Conservation (phyloP, 2,113 vertebrate genomes). For the Gymnorhina tibicen region DNA sequence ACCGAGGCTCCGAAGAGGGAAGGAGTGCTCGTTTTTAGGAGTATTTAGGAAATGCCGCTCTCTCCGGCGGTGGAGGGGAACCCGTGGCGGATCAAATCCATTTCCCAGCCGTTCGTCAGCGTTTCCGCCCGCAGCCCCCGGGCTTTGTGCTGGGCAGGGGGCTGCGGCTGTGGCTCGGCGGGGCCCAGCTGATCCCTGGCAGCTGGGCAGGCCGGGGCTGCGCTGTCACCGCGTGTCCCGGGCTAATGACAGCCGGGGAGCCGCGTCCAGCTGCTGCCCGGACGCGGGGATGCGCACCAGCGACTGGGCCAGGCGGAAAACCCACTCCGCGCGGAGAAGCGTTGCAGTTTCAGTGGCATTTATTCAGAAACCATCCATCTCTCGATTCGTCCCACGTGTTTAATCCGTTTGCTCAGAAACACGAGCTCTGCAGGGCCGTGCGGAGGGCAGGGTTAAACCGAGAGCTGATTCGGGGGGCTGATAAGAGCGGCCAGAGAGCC, state of each 20-base stretch:
- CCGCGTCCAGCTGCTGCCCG: background rate
- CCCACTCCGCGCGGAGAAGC: rapidly evolving
- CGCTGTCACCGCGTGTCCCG: rapidly evolving
- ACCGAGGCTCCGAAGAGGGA: background rate
- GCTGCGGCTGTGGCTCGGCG: background rate
- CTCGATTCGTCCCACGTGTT: rapidly evolving
- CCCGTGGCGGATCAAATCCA: rapidly evolving
- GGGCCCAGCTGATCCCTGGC: background rate
- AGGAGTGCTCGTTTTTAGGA: background rate
- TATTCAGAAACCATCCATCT: rapidly evolving
- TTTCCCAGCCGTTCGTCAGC: rapidly evolving
- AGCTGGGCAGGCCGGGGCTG: background rate
- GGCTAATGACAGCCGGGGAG: background rate
- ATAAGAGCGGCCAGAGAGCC: background rate
- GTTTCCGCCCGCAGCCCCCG: background rate
- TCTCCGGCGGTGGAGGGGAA: background rate
- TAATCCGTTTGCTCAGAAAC: background rate
- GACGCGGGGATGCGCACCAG: rapidly evolving
- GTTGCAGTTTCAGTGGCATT: rapidly evolving
- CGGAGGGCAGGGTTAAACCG: background rate
- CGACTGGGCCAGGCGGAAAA: rapidly evolving
- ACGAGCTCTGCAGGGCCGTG: rapidly evolving
- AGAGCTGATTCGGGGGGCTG: background rate
- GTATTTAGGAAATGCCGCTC: background rate
- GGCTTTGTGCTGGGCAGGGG: background rate